phyloP scores from a whole-genome alignment of 2,888 invertebrate genomes.

The Aethes cnicana region DNA sequence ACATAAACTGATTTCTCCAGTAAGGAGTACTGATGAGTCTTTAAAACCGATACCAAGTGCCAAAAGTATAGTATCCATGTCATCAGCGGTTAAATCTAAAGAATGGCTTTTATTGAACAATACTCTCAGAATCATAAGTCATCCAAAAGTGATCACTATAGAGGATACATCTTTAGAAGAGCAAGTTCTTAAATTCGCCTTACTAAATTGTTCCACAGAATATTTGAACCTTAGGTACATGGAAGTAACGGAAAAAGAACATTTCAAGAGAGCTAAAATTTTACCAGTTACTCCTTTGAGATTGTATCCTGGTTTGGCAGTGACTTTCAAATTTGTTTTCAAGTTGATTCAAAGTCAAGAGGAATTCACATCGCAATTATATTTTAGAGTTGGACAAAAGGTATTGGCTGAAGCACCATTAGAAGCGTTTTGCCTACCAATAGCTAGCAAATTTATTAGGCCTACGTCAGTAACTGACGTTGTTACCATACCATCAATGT shows the following conservation, averaged over 20 bases:
- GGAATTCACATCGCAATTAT: slow-evolving; percentile 49
- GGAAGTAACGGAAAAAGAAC: slow-evolving; percentile 45
- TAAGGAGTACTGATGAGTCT: slow-evolving; percentile 41
- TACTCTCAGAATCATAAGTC: slow-evolving; percentile 44
- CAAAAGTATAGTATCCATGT: slow-evolving; percentile 17
- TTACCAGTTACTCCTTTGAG: slow-evolving; percentile 50
- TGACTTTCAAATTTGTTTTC: slow-evolving; percentile 50
- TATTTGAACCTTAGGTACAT: slow-evolving; percentile 54
- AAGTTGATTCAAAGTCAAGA: slow-evolving; percentile 42
- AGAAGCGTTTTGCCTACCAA: slow-evolving; percentile 54
- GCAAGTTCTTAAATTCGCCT: slow-evolving; percentile 53
- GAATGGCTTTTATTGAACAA: slow-evolving; percentile 42
- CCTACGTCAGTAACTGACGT: slow-evolving; percentile 43
- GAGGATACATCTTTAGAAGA: slow-evolving; percentile 40
- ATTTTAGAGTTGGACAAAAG: slow-evolving; percentile 55
- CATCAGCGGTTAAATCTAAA: slow-evolving; percentile 30
- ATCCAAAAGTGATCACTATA: slow-evolving; percentile 50
- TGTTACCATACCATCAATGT: slow-evolving; percentile 54
- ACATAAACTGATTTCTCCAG: slow-evolving; percentile 54
- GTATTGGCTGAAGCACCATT: slow-evolving; percentile 37
- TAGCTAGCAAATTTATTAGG: slow-evolving; percentile 44
- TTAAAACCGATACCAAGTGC: slow-evolving; percentile 38
- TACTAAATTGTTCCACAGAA: slow-evolving; percentile 52
- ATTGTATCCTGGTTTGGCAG: slow-evolving; percentile 59
- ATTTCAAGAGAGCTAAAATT: slow-evolving; percentile 49